These are phyloP conservation scores for Serrognathus titanus DNA, from an alignment of 2,888 invertebrate genomes.

Conservation along the genomic window DNA sequence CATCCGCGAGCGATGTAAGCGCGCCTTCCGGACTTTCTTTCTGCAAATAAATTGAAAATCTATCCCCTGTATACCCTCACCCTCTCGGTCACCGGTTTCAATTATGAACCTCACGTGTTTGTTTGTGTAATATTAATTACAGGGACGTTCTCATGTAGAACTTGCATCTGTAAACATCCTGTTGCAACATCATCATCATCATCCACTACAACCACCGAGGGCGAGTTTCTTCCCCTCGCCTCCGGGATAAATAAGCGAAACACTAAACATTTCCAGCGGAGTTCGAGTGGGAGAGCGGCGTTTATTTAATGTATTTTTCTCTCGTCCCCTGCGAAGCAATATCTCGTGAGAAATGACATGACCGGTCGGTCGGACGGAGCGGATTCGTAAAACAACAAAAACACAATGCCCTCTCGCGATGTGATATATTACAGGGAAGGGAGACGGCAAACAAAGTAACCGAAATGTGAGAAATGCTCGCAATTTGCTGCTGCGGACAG, in stretches of 20 bases:
- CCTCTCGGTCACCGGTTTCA: too few species aligned
- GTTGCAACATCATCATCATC: too few species aligned
- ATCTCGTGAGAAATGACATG: constrained; percentile 26
- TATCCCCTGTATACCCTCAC: too few species aligned
- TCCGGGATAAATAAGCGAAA: too few species aligned
- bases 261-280: neutral
- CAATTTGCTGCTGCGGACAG: neutral
- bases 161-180: too few species aligned
- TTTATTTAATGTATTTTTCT: constrained; percentile 7
- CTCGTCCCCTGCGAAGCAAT: constrained; percentile 17
- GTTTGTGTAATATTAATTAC: too few species aligned
- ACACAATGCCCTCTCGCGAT: constrained; percentile 20
- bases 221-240: too few species aligned
- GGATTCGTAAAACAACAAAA: constrained; percentile 19
- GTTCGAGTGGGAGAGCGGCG: neutral
- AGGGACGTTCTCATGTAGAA: too few species aligned
- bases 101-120: too few species aligned
- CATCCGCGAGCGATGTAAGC: neutral
- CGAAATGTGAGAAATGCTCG: constrained; percentile 9
- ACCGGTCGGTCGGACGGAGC: constrained; percentile 22
- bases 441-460: constrained; percentile 21
- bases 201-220: too few species aligned
- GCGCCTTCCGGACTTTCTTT: neutral
- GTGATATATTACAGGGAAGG: constrained; percentile 25
- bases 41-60: constrained; percentile 1